Base-by-base conservation (phyloP, 2,113 vertebrate species). In the Mesembrinibis cayennensis region DNA sequence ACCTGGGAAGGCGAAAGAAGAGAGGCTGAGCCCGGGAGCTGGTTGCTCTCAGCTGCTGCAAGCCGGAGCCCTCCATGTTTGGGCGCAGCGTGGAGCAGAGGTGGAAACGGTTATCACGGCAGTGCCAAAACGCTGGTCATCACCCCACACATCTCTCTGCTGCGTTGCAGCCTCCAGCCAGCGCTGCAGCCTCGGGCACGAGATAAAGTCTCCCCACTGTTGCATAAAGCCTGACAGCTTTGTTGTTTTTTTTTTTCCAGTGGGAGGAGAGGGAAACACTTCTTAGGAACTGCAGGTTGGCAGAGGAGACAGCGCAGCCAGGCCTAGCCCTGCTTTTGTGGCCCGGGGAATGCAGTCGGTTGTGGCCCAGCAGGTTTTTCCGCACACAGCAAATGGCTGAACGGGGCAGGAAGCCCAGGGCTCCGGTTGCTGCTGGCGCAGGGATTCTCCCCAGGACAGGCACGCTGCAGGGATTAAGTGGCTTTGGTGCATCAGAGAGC, bases 1-100 rank as follows among this genome's bases (percentile, higher is more conserved):
- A 99, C 99, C 99, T 99, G 90, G 22, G 71, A 69, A 87, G 72
- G 95, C 71, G 44, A 40, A 69, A 89, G 34, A 62, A 53, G 78
- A 77, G 81, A 38, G 85, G 42, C 26, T 93, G 61, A 91, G 73
- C 23, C 11, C 1, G 1, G 27, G 59, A 52, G 34, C 8, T 80
- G 38, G 9, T 50, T 66, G 26, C 6, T 70, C 17, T 34, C 59
- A 36, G 58, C 34, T 87, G 23, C 49, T 74, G 65, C n/a, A 22
- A 79, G 42, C 40, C 2, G 2, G 30, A 74, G 42, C 21, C 13
- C 22, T 84, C 44, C 30, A 4, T 1, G 1, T 36, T 40, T 38
- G 44, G 49, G 45, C 2, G 4, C 36, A 55, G 59, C 1, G 0
- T 3, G 50, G 36, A 69, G 85, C 40, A 73, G 89, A 83, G 63